Conservation (phyloP, 2,113 vertebrate species). For the Edolisoma coerulescens region DNA sequence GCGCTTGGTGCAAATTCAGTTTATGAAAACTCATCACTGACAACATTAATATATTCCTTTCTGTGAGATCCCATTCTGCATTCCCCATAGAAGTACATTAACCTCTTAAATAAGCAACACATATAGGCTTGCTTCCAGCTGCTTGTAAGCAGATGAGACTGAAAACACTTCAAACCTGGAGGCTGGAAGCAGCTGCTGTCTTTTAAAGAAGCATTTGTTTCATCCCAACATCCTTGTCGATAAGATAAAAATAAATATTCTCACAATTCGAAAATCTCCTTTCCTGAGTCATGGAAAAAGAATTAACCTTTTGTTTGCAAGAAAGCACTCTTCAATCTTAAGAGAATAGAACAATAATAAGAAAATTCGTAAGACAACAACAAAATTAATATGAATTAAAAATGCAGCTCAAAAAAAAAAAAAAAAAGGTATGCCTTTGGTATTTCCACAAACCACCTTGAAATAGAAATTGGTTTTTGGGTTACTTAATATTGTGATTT, state of each 20-base stretch:
- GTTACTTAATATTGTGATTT: not conserved
- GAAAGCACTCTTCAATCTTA: not conserved
- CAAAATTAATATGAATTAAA: not conserved
- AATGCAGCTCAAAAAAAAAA: not conserved
- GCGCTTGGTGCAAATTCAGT: constrained; percentile 28
- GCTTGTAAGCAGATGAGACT: constrained; percentile 38
- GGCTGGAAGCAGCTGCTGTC: constrained; percentile 42
- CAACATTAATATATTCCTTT: constrained; percentile 66
- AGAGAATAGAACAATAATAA: not conserved
- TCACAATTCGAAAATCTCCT: constrained; percentile 1
- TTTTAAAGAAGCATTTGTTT: not conserved
- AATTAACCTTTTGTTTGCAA: not conserved
- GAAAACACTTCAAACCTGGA: constrained; percentile 38
- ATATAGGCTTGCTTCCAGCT: constrained; percentile 31
- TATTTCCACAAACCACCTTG: not conserved
- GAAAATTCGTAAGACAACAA: not conserved
- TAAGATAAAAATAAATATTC: constrained; percentile 48
- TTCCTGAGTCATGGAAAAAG: not conserved
- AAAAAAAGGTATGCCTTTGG: rapidly evolving
- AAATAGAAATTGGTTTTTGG: not conserved
- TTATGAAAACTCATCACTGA: constrained; percentile 63
- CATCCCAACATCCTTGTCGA: not conserved
- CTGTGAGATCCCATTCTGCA: constrained; percentile 49
- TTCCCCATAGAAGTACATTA: constrained; percentile 51
- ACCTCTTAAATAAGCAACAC: constrained; percentile 33